Evolutionary conservation across 2,888 invertebrate genomes (phyloP).

Genomic region (Dicyrtoma fusca): DNA sequence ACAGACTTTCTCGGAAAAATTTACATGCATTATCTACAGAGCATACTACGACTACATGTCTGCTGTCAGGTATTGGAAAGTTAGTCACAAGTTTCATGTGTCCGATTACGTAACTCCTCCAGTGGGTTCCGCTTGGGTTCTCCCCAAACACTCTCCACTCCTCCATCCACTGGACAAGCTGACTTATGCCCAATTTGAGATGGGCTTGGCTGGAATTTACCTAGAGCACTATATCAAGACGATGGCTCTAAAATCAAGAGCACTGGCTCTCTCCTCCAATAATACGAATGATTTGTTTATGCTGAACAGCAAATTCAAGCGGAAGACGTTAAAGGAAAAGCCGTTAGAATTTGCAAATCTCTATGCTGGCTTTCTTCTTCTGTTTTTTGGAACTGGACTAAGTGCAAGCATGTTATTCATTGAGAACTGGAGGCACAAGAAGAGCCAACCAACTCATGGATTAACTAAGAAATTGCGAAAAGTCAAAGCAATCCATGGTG

Average conservation of each 20-base stretch:
- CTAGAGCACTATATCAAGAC: conserved; percentile 45
- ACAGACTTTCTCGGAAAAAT: conserved; percentile 46
- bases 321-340: conserved; percentile 45
- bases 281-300: conserved; percentile 45
- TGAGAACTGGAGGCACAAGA: conserved; percentile 33
- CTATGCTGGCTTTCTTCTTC: conserved; percentile 51
- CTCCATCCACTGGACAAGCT: conserved; percentile 45
- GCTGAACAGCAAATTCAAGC: conserved; percentile 46
- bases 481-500: neutral
- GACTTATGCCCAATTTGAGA: conserved; percentile 48
- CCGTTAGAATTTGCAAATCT: conserved; percentile 50
- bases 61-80: conserved; percentile 52
- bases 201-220: conserved; percentile 51
- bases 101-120: conserved; percentile 55
- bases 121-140: conserved; percentile 53
- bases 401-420: conserved; percentile 22
- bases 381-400: conserved; percentile 43
- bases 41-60: conserved; percentile 54
- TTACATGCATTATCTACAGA: conserved; percentile 53
- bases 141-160: conserved; percentile 52
- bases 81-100: conserved; percentile 47
- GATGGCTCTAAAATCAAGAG: conserved; percentile 42
- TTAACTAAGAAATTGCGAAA: neutral
- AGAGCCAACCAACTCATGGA: conserved; percentile 5
- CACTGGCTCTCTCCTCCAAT: conserved; percentile 40